A percentile compares a stretch with the other conserved stretches of the same genome.
Evolutionary conservation across 2,888 invertebrate species (phyloP).

Genomic region (Agrilus biguttatus): DNA sequence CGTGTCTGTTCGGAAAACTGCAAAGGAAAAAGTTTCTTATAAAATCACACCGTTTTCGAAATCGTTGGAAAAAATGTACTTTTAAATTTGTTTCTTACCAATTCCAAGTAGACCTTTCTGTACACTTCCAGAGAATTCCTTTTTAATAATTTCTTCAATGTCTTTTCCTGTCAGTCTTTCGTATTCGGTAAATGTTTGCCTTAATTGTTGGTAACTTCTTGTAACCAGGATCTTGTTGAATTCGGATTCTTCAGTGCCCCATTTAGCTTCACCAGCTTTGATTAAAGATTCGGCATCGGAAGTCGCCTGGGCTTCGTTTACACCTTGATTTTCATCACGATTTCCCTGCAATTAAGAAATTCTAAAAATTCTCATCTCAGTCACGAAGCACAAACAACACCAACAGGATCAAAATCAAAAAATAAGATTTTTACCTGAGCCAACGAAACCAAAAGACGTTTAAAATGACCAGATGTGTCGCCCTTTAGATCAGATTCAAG

Average conservation of each 20-base stretch:
- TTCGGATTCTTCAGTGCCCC: conserved; percentile 83
- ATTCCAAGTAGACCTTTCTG: conserved; percentile 79
- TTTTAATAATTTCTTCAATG: conserved; percentile 71
- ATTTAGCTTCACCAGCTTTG: conserved; percentile 66
- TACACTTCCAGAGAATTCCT: conserved; percentile 77
- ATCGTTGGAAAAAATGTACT: too few species aligned
- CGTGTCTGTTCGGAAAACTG: not conserved
- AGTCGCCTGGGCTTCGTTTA: conserved; percentile 66
- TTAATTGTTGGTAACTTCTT: conserved; percentile 78
- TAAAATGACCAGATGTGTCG: conserved; percentile 93
- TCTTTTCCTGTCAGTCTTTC: conserved; percentile 68
- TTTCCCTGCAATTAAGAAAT: conserved; percentile 41
- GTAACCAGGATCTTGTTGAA: conserved; percentile 78
- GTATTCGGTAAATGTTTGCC: conserved; percentile 73
- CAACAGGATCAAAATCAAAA: conserved; percentile 7
- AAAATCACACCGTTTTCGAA: too few species aligned
- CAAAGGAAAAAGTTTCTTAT: too few species aligned
- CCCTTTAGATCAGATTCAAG: conserved; percentile 78
- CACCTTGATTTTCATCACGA: conserved; percentile 76
- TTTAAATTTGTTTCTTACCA: conserved; percentile 47
- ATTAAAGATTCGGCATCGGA: conserved; percentile 71
- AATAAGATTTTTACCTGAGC: conserved; percentile 38
- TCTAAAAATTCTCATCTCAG: not conserved
- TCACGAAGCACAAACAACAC: not conserved
- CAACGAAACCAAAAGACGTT: conserved; percentile 75